Percentiles rank a stretch among this genome's conserved stretches.
Evolutionary conservation across 2,797 vertebrate genomes (phyloP).

Genomic region (Loris lydekkerianus): DNA sequence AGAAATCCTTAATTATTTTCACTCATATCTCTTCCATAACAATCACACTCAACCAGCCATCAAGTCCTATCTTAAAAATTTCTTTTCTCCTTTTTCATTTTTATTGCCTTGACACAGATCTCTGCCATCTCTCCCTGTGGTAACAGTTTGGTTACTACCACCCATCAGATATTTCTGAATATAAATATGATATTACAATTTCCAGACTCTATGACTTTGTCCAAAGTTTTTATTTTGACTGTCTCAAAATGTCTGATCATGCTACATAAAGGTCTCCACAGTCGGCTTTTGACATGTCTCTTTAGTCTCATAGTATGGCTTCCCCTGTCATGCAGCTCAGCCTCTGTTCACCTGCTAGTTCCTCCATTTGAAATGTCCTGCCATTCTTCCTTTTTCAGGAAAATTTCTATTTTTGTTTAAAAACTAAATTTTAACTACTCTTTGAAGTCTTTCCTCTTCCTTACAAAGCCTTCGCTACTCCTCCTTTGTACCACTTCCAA

Average conservation of each 20-base stretch:
- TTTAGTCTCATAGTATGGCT: neutral
- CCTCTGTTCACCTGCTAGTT: neutral
- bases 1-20: neutral
- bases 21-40: neutral
- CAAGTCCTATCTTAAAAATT: neutral
- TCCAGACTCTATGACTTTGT: too few relatives aligned
- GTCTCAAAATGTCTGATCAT: neutral
- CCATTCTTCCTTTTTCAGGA: neutral
- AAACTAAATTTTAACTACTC: neutral
- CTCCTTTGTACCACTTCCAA: neutral
- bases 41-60: neutral
- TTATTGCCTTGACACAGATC: neutral
- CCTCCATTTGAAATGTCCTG: neutral
- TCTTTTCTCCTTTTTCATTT: neutral
- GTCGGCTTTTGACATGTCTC: neutral
- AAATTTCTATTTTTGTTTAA: conserved; percentile 47
- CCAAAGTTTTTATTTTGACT: neutral
- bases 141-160: neutral
- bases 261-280: neutral
- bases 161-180: neutral
- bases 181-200: neutral
- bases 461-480: neutral
- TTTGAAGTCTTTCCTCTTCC: neutral
- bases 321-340: neutral
- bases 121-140: neutral